Conservation (phyloP, 2,113 vertebrate species). For the Malurus cyaneus region DNA sequence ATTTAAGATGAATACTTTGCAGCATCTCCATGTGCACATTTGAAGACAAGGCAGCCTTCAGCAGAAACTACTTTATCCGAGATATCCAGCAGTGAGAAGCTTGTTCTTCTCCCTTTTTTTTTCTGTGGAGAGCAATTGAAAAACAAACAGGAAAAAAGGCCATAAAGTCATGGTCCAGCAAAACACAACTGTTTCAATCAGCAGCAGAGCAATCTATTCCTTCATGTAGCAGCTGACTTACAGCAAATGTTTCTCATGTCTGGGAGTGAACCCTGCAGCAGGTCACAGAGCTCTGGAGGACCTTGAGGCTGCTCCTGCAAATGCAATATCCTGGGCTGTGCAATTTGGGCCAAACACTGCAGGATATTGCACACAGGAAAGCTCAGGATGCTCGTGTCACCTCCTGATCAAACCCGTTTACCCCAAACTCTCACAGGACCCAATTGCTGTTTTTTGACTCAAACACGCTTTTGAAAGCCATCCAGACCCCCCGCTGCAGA, state of each 20-base stretch:
- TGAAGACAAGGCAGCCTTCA: not conserved
- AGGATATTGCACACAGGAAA: accelerated
- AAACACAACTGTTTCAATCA: not conserved
- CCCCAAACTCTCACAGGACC: not conserved
- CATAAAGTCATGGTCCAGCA: not conserved
- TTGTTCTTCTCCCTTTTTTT: not conserved
- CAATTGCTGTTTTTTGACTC: not conserved
- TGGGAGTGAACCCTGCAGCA: not conserved
- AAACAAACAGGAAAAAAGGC: slow-evolving; percentile 13
- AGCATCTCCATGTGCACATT: not conserved
- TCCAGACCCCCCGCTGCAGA: not conserved
- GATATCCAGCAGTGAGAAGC: not conserved
- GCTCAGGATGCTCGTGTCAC: not conserved
- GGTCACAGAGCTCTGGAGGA: not conserved
- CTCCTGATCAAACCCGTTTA: not conserved
- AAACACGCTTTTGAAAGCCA: not conserved
- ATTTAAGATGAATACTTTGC: not conserved
- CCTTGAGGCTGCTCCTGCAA: not conserved
- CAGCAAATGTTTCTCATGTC: slow-evolving; percentile 12
- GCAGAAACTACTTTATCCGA: not conserved
- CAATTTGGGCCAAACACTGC: not conserved
- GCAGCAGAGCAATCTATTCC: not conserved
- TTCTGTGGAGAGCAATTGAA: not conserved
- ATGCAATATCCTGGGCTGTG: not conserved
- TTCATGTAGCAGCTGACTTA: not conserved